Evolutionary conservation across 1,140 invertebrate species (phyloP).

Genomic region (Solenopsis invicta): DNA sequence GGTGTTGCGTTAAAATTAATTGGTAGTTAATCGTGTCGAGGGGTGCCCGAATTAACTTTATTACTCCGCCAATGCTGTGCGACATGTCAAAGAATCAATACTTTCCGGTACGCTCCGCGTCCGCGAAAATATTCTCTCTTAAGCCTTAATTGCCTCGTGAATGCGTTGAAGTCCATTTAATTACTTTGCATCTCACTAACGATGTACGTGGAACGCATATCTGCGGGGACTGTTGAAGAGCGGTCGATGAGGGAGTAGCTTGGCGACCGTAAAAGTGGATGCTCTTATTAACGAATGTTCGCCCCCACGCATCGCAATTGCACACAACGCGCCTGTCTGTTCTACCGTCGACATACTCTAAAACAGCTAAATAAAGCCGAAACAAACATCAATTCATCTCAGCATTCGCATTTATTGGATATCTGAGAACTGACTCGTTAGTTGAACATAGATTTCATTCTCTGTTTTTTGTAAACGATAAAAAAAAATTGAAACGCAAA

Average conservation of each 20-base stretch:
- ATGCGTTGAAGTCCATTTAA: constrained; percentile 48
- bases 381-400: constrained; percentile 34
- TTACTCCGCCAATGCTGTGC: neutral
- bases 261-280: constrained; percentile 14
- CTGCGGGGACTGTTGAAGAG: constrained; percentile 24
- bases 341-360: neutral
- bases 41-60: constrained; percentile 37
- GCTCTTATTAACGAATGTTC: constrained; percentile 46
- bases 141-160: constrained; percentile 21
- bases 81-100: constrained; percentile 51
- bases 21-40: constrained; percentile 53
- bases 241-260: constrained; percentile 41
- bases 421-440: neutral
- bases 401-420: constrained; percentile 9
- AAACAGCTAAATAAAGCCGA: constrained; percentile 17
- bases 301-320: constrained; percentile 8
- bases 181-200: constrained; percentile 31
- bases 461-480: neutral
- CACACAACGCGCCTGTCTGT: constrained; percentile 25
- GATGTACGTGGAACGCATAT: constrained; percentile 40
- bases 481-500: neutral
- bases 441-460: neutral
- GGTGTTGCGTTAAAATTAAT: constrained; percentile 62
- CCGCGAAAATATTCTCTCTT: constrained; percentile 36
- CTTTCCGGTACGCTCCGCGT: neutral